These are phyloP conservation scores for Schizopygopsis pylzovi DNA, from an alignment of 2,797 vertebrate genomes.

Conservation along the genomic window DNA sequence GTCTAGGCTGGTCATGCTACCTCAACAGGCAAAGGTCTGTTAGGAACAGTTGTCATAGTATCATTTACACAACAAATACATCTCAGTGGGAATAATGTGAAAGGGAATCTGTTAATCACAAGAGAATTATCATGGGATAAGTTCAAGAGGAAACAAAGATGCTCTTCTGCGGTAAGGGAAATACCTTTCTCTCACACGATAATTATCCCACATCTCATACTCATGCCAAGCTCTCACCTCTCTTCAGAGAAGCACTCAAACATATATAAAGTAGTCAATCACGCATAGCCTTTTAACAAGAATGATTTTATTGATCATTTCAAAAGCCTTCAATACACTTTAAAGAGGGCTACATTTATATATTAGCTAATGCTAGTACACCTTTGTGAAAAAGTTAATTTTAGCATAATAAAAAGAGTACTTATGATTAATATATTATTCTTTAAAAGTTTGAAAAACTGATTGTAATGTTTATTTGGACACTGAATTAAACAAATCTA, in stretches of 20 bases:
- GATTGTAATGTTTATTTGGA: neutral
- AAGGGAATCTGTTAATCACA: conserved; percentile 3
- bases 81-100: conserved; percentile 36
- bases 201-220: conserved; percentile 16
- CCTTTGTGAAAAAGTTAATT: neutral
- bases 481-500: no score
- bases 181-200: conserved; percentile 1
- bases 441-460: neutral
- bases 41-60: conserved; percentile 39
- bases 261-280: neutral
- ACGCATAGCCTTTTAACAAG: neutral
- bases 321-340: neutral
- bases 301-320: neutral
- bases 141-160: conserved; percentile 32
- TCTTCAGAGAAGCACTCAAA: neutral
- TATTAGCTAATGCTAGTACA: neutral
- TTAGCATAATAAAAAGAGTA: neutral
- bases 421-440: neutral
- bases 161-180: conserved; percentile 7
- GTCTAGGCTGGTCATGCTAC: neutral
- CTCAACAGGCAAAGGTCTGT: conserved; percentile 13
- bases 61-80: conserved; percentile 7
- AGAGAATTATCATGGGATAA: conserved; percentile 33
- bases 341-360: neutral
- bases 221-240: conserved; percentile 17